Evolutionary conservation across 2,888 invertebrate species (phyloP).

Genomic region (Gibbula magus): DNA sequence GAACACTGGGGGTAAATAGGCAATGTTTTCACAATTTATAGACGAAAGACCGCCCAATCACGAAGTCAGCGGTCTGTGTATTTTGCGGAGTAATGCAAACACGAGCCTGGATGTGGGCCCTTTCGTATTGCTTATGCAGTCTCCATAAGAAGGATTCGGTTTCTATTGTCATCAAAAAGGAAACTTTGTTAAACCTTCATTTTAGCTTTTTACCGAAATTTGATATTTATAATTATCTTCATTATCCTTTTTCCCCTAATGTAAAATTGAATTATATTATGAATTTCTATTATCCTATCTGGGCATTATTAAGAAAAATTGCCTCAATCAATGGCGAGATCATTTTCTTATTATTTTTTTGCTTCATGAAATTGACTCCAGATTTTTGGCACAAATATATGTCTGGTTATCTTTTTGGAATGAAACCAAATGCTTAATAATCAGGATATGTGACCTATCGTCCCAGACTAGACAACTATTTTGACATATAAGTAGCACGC

Average conservation of each 20-base stretch:
- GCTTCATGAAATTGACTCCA: too few relatives aligned
- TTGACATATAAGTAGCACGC: not conserved
- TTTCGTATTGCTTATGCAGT: not conserved
- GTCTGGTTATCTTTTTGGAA: not conserved
- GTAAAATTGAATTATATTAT: too few relatives aligned
- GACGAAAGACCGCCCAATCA: constrained; percentile 12
- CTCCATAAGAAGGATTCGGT: constrained; percentile 3
- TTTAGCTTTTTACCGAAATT: too few relatives aligned
- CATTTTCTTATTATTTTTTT: too few relatives aligned
- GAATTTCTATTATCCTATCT: too few relatives aligned
- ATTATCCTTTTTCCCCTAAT: too few relatives aligned
- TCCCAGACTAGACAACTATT: not conserved
- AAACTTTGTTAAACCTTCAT: not conserved
- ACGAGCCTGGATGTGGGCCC: not conserved
- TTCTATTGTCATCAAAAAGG: not conserved
- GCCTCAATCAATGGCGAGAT: too few relatives aligned
- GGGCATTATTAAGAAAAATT: too few relatives aligned
- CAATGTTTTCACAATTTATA: constrained; percentile 41
- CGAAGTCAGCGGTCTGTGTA: constrained; percentile 25
- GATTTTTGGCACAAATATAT: not conserved
- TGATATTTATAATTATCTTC: too few relatives aligned
- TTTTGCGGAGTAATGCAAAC: constrained; percentile 16
- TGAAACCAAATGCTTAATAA: not conserved
- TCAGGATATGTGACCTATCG: not conserved
- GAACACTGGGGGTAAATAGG: constrained; percentile 34